These are phyloP conservation scores for Nerophis lumbriciformis DNA, from an alignment of 2,113 vertebrate genomes.

Conservation along the genomic window DNA sequence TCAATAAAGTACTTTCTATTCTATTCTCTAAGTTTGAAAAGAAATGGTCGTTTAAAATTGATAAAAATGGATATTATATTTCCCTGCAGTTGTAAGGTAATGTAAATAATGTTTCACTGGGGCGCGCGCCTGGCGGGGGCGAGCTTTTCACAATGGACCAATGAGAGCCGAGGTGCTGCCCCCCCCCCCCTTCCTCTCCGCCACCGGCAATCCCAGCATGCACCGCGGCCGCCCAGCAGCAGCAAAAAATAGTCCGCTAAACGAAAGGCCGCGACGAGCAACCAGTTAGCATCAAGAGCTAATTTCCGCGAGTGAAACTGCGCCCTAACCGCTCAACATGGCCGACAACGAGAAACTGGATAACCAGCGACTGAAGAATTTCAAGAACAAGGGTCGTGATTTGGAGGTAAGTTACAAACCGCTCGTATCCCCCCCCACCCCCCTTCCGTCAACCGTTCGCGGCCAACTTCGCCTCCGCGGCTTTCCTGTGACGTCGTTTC, in stretches of 20 bases:
- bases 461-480: constrained; percentile 38
- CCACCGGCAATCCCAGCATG: constrained; percentile 80
- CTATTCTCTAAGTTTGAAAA: neutral
- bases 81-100: no score
- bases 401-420: constrained; percentile 78
- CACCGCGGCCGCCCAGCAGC: constrained; percentile 65
- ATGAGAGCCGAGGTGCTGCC: constrained; percentile 49
- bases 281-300: constrained; percentile 36
- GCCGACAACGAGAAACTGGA: constrained; percentile 96
- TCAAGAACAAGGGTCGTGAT: constrained; percentile 97
- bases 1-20: no score
- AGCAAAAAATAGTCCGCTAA: constrained; percentile 73
- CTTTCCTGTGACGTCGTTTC: constrained; percentile 80
- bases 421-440: constrained; percentile 31
- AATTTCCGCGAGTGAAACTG: constrained; percentile 30
- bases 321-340: constrained; percentile 71
- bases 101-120: no score
- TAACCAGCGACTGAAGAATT: constrained; percentile 97
- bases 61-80: no score
- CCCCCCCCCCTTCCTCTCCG: constrained; percentile 70
- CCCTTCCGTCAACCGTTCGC: constrained; percentile 31
- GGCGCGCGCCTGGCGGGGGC: constrained; percentile 19
- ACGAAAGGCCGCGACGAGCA: constrained; percentile 57
- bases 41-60: no score
- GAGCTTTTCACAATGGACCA: constrained; percentile 26